A percentile compares a stretch with the other conserved stretches of the same genome.
Conservation (phyloP, 2,888 invertebrate species). For the Bembecia ichneumoniformis region DNA sequence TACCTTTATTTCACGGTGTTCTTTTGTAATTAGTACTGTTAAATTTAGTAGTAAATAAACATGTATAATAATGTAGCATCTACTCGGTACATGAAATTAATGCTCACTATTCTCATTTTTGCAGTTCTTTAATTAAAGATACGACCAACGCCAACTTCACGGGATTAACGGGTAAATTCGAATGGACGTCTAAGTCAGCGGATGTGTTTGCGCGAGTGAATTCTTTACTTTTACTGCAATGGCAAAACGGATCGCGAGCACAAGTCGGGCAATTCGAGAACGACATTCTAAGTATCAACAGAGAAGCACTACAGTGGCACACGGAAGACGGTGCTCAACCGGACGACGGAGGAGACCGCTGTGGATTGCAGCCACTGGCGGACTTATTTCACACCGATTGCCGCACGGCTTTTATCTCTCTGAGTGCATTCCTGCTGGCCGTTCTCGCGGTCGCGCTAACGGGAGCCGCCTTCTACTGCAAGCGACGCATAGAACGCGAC, state of each 20-base stretch:
- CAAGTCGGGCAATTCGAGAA: slow-evolving; percentile 78
- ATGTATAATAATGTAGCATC: too few species aligned
- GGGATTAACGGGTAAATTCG: slow-evolving; percentile 44
- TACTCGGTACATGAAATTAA: not conserved
- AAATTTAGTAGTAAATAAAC: too few species aligned
- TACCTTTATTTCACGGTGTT: too few species aligned
- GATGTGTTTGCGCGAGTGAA: slow-evolving; percentile 37
- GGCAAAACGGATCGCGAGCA: slow-evolving; percentile 71
- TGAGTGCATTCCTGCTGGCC: slow-evolving; percentile 29
- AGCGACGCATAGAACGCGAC: slow-evolving; percentile 42
- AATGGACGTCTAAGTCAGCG: slow-evolving; percentile 74
- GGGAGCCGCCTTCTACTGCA: slow-evolving; percentile 33
- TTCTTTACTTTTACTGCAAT: slow-evolving; percentile 68
- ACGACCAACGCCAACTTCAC: slow-evolving; percentile 22
- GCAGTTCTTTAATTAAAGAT: slow-evolving; percentile 30
- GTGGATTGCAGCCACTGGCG: slow-evolving; percentile 79
- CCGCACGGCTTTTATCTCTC: slow-evolving; percentile 76
- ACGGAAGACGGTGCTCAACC: slow-evolving; percentile 74
- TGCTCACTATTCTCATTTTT: not conserved
- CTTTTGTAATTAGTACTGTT: too few species aligned
- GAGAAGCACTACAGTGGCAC: slow-evolving; percentile 77
- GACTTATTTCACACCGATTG: slow-evolving; percentile 79
- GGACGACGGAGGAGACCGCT: slow-evolving; percentile 78
- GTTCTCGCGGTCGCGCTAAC: slow-evolving; percentile 29
- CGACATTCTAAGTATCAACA: slow-evolving; percentile 82